These are phyloP conservation scores for Scomberomorus guttatus DNA, from an alignment of 2,797 vertebrate species.

Conservation along the genomic window DNA sequence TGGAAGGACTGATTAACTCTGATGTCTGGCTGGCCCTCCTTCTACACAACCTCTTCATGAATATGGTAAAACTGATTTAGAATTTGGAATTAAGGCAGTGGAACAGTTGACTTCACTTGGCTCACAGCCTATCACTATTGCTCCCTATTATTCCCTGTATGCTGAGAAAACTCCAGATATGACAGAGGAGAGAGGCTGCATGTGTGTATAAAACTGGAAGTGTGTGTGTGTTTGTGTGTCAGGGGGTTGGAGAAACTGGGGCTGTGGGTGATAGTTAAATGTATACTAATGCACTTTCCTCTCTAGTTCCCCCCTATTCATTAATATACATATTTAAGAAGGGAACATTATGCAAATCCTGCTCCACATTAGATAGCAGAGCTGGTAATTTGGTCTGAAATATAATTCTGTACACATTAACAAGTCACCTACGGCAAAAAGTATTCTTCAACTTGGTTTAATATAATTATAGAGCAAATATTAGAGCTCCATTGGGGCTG, in stretches of 20 bases:
- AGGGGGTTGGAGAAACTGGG: background rate
- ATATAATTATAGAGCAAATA: constrained; percentile 82
- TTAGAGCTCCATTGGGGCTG: constrained; percentile 75
- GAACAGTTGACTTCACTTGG: constrained; percentile 61
- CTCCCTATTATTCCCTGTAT: constrained; percentile 51
- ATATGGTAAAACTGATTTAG: constrained; percentile 66
- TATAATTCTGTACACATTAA: constrained; percentile 81
- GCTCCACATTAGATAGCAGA: constrained; percentile 77
- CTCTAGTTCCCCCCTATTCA: constrained; percentile 66
- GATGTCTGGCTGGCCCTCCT: background rate
- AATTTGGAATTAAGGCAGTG: constrained; percentile 71
- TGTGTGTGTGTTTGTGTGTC: constrained; percentile 22
- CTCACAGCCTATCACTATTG: constrained; percentile 59
- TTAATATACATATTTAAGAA: constrained; percentile 83
- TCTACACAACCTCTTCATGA: constrained; percentile 22
- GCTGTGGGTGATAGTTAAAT: constrained; percentile 60
- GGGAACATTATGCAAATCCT: constrained; percentile 82
- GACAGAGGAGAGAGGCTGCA: background rate
- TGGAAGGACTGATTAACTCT: background rate
- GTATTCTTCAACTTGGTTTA: constrained; percentile 72
- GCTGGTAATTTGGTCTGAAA: constrained; percentile 78
- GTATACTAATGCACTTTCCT: constrained; percentile 71
- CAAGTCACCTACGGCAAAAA: constrained; percentile 79
- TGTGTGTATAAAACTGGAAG: background rate
- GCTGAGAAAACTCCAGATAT: constrained; percentile 36